Base-by-base conservation (phyloP, 2,888 invertebrate species). In the Chrysolina americana region DNA sequence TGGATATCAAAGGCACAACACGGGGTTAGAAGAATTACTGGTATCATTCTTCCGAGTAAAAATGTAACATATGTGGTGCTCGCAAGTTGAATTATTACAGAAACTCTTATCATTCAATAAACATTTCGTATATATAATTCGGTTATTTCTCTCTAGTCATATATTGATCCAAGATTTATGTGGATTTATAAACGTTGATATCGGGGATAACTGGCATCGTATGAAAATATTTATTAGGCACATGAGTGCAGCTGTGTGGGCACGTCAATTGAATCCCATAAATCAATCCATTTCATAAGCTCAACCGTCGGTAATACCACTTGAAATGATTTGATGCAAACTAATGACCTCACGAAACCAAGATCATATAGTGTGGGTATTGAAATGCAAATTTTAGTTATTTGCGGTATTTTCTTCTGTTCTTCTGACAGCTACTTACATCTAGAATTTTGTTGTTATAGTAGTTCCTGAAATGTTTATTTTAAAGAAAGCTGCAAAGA, bases 81-180 rank as follows among this genome's bases (percentile, higher is more conserved):
- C 17, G 13, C 53, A 6, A 56, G 13, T 56, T 21, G 10, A 19
- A 56, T 10, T 56, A 56, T 56, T 11, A 56, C 56, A 19, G 21
- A 1, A 56, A 19, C 56, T 53, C 21, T 56, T 56, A 56, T 56
- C 56, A 21, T 56, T 56, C 23, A 21, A 56, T 56, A 56, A 56
- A 56, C 56, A 56, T 56, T 56, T 13, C 23, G 56, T 56, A 23
- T 23, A 23, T 21, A 21, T 56, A 13, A 56, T 56, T 21, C 23
- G 56, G 21, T 13, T 56, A 23, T 56, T 56, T 56, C 9, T 21
- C 56, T 19, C 5, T 13, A 19, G 56, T 4, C 56, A 21, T 56
- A 19, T 56, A 56, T 56, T 56, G 56, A 56, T 53, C 56, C 13
- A 13, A 56, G 56, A 56, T 56, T 56, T 56, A 56, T 56, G 21